Base-by-base conservation (phyloP, 2,888 invertebrate species). In the Aelia acuminata region DNA sequence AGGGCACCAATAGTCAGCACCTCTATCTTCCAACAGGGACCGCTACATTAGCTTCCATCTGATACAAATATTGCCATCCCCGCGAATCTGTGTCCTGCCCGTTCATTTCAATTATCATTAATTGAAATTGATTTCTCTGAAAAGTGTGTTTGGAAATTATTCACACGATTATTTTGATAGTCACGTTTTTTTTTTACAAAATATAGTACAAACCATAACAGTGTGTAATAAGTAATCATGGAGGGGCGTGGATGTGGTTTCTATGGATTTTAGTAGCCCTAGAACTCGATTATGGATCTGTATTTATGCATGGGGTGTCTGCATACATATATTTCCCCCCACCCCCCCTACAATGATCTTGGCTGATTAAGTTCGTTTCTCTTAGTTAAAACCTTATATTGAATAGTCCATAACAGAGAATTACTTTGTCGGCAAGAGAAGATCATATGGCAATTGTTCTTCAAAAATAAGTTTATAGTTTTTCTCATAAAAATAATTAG, bases 41-140 rank as follows among this genome's bases (percentile, higher is more conserved):
- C 63, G 63, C 63, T 70, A 70, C 63, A 70, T 70, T 70, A 35
- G 63, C 63, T 70, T 35, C 35, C 31, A 70, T 70, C 63, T 35
- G 63, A 70, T 70, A 70, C 31, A 70, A 70, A 70, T 70, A 70
- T 70, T 70, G 63, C 5, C 63, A 18, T 35, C 63, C 4, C 10
- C 20, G 31, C 31, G 8, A 70, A 70, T 70, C 63, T 70, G 5
- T 35, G 13, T 10, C 15, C 18, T 1, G 63, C 2, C n/a, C 31
- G 35, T 70, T 70, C 31, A 70, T 70, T 70, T 70, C 31, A 70
- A 70, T 70, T 35, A 70, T 18, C 31, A 15, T 35, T 70, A 70
- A 35, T 35, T 70, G 63, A 35, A 70, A 70, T 35, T 35, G 63
- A 57, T 26, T 20, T n/a, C 13, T 15, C 3, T 57, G 57, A 5